These are phyloP conservation scores for Tetanocera ferruginea DNA, from an alignment of 2,888 invertebrate genomes.

Conservation along the genomic window DNA sequence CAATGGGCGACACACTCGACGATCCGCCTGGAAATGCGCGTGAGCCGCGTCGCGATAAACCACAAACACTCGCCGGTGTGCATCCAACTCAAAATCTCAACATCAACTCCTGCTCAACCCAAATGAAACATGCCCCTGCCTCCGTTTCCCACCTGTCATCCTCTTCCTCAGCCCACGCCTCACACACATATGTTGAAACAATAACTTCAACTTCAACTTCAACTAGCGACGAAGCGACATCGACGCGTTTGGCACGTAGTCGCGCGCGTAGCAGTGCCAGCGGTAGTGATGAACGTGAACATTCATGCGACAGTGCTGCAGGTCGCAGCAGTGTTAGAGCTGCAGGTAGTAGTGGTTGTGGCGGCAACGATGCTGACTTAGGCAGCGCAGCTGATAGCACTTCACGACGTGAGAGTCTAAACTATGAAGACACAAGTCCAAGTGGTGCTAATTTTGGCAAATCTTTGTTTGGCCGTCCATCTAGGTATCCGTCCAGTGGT, in stretches of 20 bases:
- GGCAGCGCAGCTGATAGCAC: conserved; percentile 43
- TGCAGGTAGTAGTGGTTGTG: conserved; percentile 26
- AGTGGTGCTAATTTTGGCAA: conserved; percentile 51
- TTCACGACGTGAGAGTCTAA: conserved; percentile 61
- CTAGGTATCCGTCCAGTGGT: conserved; percentile 67
- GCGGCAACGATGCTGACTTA: background rate
- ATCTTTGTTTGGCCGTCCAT: conserved; percentile 60
- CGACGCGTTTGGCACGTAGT: conserved; percentile 49
- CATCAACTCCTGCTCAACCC: background rate
- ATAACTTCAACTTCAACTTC: background rate
- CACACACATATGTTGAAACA: background rate
- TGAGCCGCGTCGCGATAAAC: conserved; percentile 60
- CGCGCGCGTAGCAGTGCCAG: conserved; percentile 59
- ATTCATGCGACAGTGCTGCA: conserved; percentile 57
- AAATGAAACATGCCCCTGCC: background rate
- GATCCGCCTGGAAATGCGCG: background rate
- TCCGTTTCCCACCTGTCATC: background rate
- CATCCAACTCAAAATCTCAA: conserved; percentile 51
- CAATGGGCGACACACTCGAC: conserved; percentile 40
- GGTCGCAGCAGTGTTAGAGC: conserved; percentile 34
- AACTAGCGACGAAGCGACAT: background rate
- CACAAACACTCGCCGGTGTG: conserved; percentile 59
- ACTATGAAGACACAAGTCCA: conserved; percentile 57
- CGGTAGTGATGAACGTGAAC: conserved; percentile 57
- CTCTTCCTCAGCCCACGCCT: background rate